Evolutionary conservation across 2,797 vertebrate genomes (phyloP).

Genomic region (Xenops minutus): DNA sequence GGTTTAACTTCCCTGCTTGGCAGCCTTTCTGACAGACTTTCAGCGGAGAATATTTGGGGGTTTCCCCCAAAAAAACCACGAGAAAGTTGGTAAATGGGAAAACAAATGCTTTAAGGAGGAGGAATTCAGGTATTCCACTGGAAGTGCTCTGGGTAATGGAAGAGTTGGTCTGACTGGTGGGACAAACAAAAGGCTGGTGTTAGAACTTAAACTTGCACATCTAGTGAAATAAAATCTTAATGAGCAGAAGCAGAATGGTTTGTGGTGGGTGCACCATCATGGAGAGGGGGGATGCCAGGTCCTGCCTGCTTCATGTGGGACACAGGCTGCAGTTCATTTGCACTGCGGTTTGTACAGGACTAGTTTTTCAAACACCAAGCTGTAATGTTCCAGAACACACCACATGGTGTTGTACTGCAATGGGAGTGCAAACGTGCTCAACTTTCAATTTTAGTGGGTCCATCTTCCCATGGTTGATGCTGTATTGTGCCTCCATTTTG

Average conservation of each 20-base stretch:
- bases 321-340: background rate
- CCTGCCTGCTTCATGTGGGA: background rate
- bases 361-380: background rate
- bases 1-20: background rate
- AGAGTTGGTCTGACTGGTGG: background rate
- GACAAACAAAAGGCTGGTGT: background rate
- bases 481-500: background rate
- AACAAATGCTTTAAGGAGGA: background rate
- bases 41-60: background rate
- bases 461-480: background rate
- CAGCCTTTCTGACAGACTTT: background rate
- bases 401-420: background rate
- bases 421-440: background rate
- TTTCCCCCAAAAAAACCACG: rapidly evolving
- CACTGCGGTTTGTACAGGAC: background rate
- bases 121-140: background rate
- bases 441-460: background rate
- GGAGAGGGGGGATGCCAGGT: background rate
- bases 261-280: background rate
- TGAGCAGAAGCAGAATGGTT: background rate
- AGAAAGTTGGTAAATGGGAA: background rate
- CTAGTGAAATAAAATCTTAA: background rate
- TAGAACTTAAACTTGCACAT: background rate
- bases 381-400: rapidly evolving
- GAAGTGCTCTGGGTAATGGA: background rate